Percentiles rank a stretch among this genome's conserved stretches.
phyloP scores from a whole-genome alignment of 2,888 invertebrate genomes.

The Oeneis ivallda region DNA sequence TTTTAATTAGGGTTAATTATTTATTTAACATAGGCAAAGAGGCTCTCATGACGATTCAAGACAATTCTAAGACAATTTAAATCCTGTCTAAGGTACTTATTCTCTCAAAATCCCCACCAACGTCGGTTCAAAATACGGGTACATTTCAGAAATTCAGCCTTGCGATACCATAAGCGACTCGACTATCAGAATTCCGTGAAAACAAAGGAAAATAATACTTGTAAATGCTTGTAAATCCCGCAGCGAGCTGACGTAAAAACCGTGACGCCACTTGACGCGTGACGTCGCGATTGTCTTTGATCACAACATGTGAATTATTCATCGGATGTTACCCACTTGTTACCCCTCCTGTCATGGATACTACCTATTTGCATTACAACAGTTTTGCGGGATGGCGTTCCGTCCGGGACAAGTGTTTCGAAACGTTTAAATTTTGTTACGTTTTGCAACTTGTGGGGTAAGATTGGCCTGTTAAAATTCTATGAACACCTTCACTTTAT shows the following conservation, averaged over 20 bases:
- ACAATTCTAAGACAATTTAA: too few species aligned
- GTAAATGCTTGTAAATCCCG: conserved; percentile 42
- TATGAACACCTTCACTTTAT: too few species aligned
- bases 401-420: neutral
- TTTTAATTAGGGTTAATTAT: too few species aligned
- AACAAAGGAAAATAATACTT: conserved; percentile 41
- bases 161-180: conserved; percentile 14
- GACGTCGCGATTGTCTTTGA: conserved; percentile 74
- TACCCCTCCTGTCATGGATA: conserved; percentile 35
- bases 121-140: neutral
- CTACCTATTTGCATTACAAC: conserved; percentile 41
- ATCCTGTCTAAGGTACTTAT: too few species aligned
- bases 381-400: conserved; percentile 7
- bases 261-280: conserved; percentile 53
- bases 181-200: conserved; percentile 27
- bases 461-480: too few species aligned
- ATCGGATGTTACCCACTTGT: conserved; percentile 42
- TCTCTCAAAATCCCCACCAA: too few species aligned
- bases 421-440: neutral
- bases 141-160: conserved; percentile 7
- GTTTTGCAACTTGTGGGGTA: too few species aligned
- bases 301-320: conserved; percentile 71
- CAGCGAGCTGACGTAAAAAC: conserved; percentile 53
- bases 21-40: too few species aligned
- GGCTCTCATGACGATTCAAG: too few species aligned